A percentile compares a stretch with the other conserved stretches of the same genome.
Conservation (phyloP, 2,888 invertebrate species). For the Latrodectus elegans region DNA sequence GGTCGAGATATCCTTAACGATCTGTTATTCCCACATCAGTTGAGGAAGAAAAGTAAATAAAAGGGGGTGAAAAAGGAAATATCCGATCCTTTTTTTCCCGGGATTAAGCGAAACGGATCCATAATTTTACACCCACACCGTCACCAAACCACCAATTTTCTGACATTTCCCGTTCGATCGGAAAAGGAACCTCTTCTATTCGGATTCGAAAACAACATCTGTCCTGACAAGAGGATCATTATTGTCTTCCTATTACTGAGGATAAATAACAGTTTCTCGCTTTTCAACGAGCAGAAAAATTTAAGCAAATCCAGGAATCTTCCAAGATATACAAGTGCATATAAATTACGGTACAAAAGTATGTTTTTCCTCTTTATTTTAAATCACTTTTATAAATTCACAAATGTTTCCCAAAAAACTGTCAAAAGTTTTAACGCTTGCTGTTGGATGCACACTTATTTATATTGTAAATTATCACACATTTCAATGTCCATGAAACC, state of each 20-base stretch:
- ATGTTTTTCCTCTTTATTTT: not conserved
- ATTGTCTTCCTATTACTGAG: slow-evolving; percentile 17
- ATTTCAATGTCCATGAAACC: too few relatives aligned
- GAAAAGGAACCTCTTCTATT: slow-evolving; percentile 25
- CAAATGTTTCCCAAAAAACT: not conserved
- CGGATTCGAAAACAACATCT: slow-evolving; percentile 14
- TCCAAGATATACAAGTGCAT: not conserved
- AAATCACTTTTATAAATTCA: not conserved
- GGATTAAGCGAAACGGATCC: slow-evolving; percentile 51
- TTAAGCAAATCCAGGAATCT: slow-evolving; percentile 8
- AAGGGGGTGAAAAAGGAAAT: slow-evolving; percentile 6
- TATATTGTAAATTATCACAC: too few relatives aligned
- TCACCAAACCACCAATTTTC: slow-evolving; percentile 64
- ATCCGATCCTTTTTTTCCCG: slow-evolving; percentile 41
- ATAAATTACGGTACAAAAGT: slow-evolving; percentile 4
- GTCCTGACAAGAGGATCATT: slow-evolving; percentile 57
- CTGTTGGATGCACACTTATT: too few relatives aligned
- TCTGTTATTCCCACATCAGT: slow-evolving; percentile 38
- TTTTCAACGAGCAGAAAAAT: slow-evolving; percentile 39
- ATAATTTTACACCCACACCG: slow-evolving; percentile 55
- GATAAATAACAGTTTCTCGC: not conserved
- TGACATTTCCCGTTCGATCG: slow-evolving; percentile 50
- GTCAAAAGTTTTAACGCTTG: not conserved
- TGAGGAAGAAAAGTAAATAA: not conserved
- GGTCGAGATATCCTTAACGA: slow-evolving; percentile 60